Evolutionary conservation across 2,113 vertebrate genomes (phyloP), one percentile per base, ranked within the genome.

Genomic region (Bubo bubo): DNA sequence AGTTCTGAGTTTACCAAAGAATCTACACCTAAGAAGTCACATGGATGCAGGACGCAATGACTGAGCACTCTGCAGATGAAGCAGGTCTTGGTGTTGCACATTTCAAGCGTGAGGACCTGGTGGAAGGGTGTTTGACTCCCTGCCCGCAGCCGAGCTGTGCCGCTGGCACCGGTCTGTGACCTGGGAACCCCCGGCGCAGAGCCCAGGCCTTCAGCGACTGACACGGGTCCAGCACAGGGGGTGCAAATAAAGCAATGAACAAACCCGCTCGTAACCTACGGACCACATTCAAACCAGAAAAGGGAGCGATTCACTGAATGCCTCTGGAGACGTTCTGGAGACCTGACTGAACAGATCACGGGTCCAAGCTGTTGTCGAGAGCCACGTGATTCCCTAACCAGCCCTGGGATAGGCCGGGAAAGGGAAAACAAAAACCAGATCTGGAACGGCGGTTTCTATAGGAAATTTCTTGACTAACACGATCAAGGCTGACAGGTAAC

Each of bases 101-200:
- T 63, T 37, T 34, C 58, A 56, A 24, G 34, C 0, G 0, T 4
- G 23, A 53, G 34, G 45, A 50, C 41, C 39, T 1, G 0, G 12
- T 30, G 27, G 66, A 75, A 76, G 18, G n/a, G 28, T 8, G 24
- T 14, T 11, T 59, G 63, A 52, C 8, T 45, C n/a, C 43, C n/a
- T 18, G 41, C 30, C 72, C 1, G 2, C 4, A 4, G 28, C 23
- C 5, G 1, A 55, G n/a, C 30, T 9, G 8, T 58, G 43, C 53
- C 63, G 12, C 43, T 22, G 15, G 45, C 45, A 79, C 23, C 3
- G 22, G 34, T 4, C 17, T 15, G 24, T 16, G 62, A 37, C 50
- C 4, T 1, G 2, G 26, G 14, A 28, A 30, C 10, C 35, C 14
- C 24, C 15, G 8, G 60, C 2, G 2, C 45, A 39, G 64, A 43